Evolutionary conservation across 1,140 invertebrate species (phyloP), one percentile per base, ranked within the genome.

Genomic region (Polypedilum vanderplanki): DNA sequence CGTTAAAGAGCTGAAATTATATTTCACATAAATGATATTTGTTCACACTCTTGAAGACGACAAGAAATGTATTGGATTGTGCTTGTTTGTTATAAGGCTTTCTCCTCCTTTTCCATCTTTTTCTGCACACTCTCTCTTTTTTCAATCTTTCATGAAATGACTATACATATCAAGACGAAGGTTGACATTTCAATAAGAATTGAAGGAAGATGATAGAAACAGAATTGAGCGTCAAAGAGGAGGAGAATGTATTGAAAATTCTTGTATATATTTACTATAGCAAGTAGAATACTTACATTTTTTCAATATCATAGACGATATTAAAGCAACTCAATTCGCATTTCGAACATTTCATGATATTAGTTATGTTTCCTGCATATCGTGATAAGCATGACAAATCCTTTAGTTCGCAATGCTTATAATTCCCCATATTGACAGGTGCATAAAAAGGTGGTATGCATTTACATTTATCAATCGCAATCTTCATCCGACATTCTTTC

Each of bases 241-340:
- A 33, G 24, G 24, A 33, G 24, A 33, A 33, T 33, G 24, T 33
- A 33, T 33, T 33, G 24, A 33, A 33, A 33, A 3, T 33, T 33
- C 5, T 33, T 1, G 5, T 5, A 33, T 33, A 33, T 33, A 33
- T 33, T 3, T 33, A n/a, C n/a, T n/a, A n/a, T n/a, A n/a, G n/a
- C n/a, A n/a, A 33, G 24, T 33, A 33, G 5, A 33, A 33, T 33
- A 78, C 83, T 80, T 80, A 88, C 87, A 85, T 83, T 80, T 90
- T 90, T 78, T 90, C 89, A 1, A 90, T 87, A 81, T 90, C 90
- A 75, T 90, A 91, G 0, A 91, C 88, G 0, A 89, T 90, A 77
- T 91, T 89, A 1, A 85, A 85, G 79, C 90, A 91, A 24, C 89
- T 88, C 0, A 91, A 82, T 77, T 90, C 87, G 79, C 90, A 91